These are phyloP conservation scores for Cerceris rybyensis DNA, from an alignment of 2,888 invertebrate species.

Conservation along the genomic window DNA sequence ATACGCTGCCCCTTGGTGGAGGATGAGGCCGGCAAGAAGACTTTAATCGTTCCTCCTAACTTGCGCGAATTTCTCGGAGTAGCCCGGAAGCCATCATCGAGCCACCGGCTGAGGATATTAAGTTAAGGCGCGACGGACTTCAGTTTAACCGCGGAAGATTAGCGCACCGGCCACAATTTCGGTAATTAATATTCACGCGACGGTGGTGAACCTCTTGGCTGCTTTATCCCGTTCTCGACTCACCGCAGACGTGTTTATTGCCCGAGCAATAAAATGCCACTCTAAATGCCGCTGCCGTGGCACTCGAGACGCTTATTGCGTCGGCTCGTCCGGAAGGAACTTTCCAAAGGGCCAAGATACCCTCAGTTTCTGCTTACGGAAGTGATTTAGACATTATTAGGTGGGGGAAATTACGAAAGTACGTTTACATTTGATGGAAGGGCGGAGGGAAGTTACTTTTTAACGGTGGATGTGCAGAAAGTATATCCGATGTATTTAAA, in stretches of 20 bases:
- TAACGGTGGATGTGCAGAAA: too few relatives aligned
- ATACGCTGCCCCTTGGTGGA: neutral
- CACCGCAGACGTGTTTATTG: neutral
- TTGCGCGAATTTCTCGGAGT: neutral
- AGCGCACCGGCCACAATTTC: conserved; percentile 57
- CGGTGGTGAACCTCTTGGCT: conserved; percentile 19
- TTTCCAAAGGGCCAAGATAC: too few relatives aligned
- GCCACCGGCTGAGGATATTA: conserved; percentile 60
- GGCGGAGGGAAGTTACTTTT: too few relatives aligned
- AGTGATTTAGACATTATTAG: too few relatives aligned
- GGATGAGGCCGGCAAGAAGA: conserved; percentile 18
- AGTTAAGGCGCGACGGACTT: conserved; percentile 68
- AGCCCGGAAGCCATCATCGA: neutral
- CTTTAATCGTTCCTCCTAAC: conserved; percentile 53
- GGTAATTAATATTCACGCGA: conserved; percentile 70
- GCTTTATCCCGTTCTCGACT: neutral
- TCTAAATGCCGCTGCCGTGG: too few relatives aligned
- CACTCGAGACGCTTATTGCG: too few relatives aligned
- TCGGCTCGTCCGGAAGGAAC: too few relatives aligned
- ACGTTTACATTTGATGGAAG: too few relatives aligned
- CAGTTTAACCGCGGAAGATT: conserved; percentile 51
- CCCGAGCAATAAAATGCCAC: neutral
- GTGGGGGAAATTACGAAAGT: too few relatives aligned
- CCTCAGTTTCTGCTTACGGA: too few relatives aligned
- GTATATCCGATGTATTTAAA: too few relatives aligned